Evolutionary conservation across 2,888 invertebrate species (phyloP).

Genomic region (Linyphia triangularis): DNA sequence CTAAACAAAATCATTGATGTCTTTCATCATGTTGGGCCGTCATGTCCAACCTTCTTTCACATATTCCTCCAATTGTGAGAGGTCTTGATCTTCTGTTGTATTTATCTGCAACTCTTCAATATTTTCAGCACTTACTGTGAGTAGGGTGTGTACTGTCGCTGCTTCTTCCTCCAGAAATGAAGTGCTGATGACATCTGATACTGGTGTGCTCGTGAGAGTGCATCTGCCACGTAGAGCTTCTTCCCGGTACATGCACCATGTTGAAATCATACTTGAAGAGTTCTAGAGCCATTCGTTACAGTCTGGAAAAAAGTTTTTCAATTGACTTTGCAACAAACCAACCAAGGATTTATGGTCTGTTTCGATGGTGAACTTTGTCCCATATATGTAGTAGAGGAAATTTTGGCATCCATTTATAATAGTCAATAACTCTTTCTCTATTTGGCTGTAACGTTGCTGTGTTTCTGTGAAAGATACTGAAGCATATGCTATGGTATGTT

Average conservation of each 20-base stretch:
- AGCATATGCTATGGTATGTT: conserved; percentile 29
- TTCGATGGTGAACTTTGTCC: conserved; percentile 1
- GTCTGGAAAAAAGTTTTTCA: background rate
- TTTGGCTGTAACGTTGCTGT: conserved; percentile 53
- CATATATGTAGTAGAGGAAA: conserved; percentile 39
- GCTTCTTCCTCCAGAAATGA: background rate
- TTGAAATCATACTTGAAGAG: conserved; percentile 12
- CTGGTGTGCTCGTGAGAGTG: conserved; percentile 4
- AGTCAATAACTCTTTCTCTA: conserved; percentile 56
- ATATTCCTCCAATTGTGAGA: background rate
- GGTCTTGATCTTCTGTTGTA: background rate
- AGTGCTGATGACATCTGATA: background rate
- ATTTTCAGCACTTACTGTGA: background rate
- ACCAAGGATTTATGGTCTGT: conserved; percentile 55
- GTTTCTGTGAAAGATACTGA: conserved; percentile 36
- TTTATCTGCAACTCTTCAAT: background rate
- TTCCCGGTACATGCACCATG: conserved; percentile 23
- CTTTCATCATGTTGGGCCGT: background rate
- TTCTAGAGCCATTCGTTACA: background rate
- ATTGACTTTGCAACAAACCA: conserved; percentile 3
- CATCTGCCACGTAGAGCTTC: conserved; percentile 18
- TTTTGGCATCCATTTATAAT: conserved; percentile 18
- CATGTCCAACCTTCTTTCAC: background rate
- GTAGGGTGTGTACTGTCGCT: background rate
- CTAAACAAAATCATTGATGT: background rate